phyloP scores from a whole-genome alignment of 2,888 invertebrate species.

The Notodonta ziczac region DNA sequence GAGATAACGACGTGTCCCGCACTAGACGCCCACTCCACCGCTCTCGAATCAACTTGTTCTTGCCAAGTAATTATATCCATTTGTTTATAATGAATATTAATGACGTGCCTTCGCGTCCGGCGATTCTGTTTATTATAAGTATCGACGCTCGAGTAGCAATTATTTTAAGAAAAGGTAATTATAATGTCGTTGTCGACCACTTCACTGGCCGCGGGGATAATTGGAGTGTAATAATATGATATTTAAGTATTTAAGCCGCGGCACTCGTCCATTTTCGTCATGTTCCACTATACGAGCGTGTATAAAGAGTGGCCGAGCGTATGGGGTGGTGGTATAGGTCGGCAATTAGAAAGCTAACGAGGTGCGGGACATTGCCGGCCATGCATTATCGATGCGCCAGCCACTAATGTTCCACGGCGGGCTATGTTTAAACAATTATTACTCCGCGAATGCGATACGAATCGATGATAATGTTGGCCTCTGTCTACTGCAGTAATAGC shows the following conservation, averaged over 20 bases:
- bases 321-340: slow-evolving; percentile 20
- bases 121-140: slow-evolving; percentile 68
- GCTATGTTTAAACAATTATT: slow-evolving; percentile 82
- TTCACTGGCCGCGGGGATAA: slow-evolving; percentile 53
- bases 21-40: slow-evolving; percentile 66
- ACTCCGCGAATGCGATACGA: slow-evolving; percentile 75
- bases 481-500: slow-evolving; percentile 79
- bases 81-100: slow-evolving; percentile 81
- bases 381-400: slow-evolving; percentile 71
- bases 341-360: slow-evolving; percentile 67
- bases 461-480: slow-evolving; percentile 79
- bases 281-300: neutral
- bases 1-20: slow-evolving; percentile 75
- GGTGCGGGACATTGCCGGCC: slow-evolving; percentile 49
- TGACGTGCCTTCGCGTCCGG: slow-evolving; percentile 62
- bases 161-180: slow-evolving; percentile 73
- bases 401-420: slow-evolving; percentile 69
- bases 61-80: slow-evolving; percentile 79
- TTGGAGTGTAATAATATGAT: slow-evolving; percentile 35
- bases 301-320: neutral
- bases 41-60: slow-evolving; percentile 74
- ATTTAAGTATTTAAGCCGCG: slow-evolving; percentile 54
- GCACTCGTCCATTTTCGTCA: slow-evolving; percentile 32
- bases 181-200: slow-evolving; percentile 59
- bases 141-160: slow-evolving; percentile 66